Evolutionary conservation across 2,888 invertebrate species (phyloP).

Genomic region (Phymatocera aterrima): DNA sequence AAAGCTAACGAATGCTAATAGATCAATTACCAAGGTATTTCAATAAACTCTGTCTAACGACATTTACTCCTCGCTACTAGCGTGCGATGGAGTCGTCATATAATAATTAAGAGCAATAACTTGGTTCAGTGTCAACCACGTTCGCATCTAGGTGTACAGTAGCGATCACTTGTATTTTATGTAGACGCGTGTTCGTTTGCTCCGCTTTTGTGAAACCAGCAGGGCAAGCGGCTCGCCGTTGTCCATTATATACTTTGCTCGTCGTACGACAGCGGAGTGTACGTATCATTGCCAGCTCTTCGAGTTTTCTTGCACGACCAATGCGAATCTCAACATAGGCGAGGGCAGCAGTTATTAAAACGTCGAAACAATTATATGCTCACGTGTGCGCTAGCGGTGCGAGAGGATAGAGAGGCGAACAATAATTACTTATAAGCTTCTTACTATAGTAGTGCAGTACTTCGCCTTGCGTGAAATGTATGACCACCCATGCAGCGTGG

Average conservation of each 20-base stretch:
- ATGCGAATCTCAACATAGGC: slow-evolving; percentile 60
- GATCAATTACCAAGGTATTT: slow-evolving; percentile 64
- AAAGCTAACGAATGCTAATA: slow-evolving; percentile 59
- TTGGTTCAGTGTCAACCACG: slow-evolving; percentile 32
- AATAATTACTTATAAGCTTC: slow-evolving; percentile 63
- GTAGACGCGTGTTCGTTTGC: not conserved
- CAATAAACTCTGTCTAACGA: slow-evolving; percentile 45
- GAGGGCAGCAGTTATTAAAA: slow-evolving; percentile 69
- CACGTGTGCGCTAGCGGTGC: slow-evolving; percentile 17
- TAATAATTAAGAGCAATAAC: slow-evolving; percentile 44
- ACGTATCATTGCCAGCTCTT: slow-evolving; percentile 1
- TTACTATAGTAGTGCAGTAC: slow-evolving; percentile 47
- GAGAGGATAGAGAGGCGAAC: slow-evolving; percentile 48
- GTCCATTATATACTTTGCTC: not conserved
- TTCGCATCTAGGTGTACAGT: slow-evolving; percentile 1
- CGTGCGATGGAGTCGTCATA: slow-evolving; percentile 45
- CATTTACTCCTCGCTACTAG: slow-evolving; percentile 25
- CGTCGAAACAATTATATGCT: slow-evolving; percentile 68
- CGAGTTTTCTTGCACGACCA: slow-evolving; percentile 21
- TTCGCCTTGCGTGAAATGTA: slow-evolving; percentile 53
- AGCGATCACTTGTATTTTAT: slow-evolving; percentile 18
- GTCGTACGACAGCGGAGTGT: not conserved
- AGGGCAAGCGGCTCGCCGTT: not conserved
- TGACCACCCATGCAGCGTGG: slow-evolving; percentile 40
- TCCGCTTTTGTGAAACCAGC: slow-evolving; percentile 7